A percentile compares a stretch with the other conserved stretches of the same genome.
These are phyloP conservation scores for Leptestheria dahalacensis DNA, from an alignment of 1,140 invertebrate species.

Conservation along the genomic window DNA sequence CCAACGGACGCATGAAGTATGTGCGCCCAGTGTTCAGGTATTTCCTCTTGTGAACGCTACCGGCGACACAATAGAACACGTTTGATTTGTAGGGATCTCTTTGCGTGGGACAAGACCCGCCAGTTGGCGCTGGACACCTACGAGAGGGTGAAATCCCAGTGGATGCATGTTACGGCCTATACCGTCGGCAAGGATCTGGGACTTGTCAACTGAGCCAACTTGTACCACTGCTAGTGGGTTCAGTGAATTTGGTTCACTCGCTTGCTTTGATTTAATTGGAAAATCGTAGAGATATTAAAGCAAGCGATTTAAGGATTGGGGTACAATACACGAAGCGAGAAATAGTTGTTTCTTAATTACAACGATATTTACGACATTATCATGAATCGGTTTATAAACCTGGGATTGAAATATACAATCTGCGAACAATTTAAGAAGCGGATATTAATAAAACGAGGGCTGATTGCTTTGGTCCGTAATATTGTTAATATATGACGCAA, in stretches of 20 bases:
- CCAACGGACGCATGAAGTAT: slow-evolving; percentile 80
- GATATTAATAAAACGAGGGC: no score
- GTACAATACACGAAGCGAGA: no score
- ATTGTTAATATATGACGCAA: no score
- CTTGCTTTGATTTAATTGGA: no score
- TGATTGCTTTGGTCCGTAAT: no score
- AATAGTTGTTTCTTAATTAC: no score
- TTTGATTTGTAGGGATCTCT: slow-evolving; percentile 69
- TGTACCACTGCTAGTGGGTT: background rate
- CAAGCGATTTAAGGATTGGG: no score
- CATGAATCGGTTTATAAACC: no score
- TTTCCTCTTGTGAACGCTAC: slow-evolving; percentile 3
- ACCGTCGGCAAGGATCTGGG: slow-evolving; percentile 60
- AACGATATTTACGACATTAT: no score
- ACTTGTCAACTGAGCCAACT: slow-evolving; percentile 25
- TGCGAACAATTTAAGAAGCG: no score
- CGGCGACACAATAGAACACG: slow-evolving; percentile 20
- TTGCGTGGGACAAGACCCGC: slow-evolving; percentile 54
- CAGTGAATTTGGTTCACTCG: slow-evolving; percentile 1
- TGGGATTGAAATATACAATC: no score
- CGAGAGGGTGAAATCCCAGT: slow-evolving; percentile 45
- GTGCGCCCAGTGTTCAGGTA: slow-evolving; percentile 62
- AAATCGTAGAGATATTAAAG: no score
- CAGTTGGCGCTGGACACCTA: slow-evolving; percentile 54
- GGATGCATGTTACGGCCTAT: slow-evolving; percentile 67